Conservation (phyloP, 2,888 invertebrate genomes). For the Drosophila meridionalis region DNA sequence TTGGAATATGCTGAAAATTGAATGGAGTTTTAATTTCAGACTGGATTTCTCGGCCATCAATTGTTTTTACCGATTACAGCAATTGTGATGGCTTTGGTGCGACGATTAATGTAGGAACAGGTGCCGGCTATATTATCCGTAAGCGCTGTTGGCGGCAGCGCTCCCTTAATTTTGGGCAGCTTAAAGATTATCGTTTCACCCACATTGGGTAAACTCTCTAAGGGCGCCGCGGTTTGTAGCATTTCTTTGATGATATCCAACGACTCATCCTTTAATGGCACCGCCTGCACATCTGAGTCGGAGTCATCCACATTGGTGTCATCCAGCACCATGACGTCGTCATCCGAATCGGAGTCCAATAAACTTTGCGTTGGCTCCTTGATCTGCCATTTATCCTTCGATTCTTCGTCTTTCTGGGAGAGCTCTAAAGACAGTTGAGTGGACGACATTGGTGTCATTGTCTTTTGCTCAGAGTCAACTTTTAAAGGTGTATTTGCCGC, state of each 20-base stretch:
- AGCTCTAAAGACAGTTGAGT: neutral
- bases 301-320: constrained; percentile 56
- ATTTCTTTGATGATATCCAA: constrained; percentile 44
- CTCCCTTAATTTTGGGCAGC: constrained; percentile 38
- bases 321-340: constrained; percentile 68
- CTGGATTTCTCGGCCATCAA: accelerated
- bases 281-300: constrained; percentile 40
- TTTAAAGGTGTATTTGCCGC: neutral
- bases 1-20: constrained; percentile 41
- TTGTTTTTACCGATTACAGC: constrained; percentile 57
- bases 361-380: constrained; percentile 24
- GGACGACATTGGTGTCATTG: neutral
- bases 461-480: neutral
- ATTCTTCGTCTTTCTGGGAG: neutral
- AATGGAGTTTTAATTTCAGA: neutral
- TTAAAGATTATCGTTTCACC: constrained; percentile 64
- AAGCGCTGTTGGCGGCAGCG: neutral
- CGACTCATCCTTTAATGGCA: constrained; percentile 4
- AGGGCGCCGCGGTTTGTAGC: constrained; percentile 30
- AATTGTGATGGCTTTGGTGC: constrained; percentile 66
- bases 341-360: constrained; percentile 60
- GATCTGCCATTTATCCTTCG: neutral
- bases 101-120: constrained; percentile 67
- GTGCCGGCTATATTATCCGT: constrained; percentile 61
- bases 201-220: constrained; percentile 44